Evolutionary conservation across 2,113 vertebrate genomes (phyloP).

Genomic region (Burhinus bistriatus): DNA sequence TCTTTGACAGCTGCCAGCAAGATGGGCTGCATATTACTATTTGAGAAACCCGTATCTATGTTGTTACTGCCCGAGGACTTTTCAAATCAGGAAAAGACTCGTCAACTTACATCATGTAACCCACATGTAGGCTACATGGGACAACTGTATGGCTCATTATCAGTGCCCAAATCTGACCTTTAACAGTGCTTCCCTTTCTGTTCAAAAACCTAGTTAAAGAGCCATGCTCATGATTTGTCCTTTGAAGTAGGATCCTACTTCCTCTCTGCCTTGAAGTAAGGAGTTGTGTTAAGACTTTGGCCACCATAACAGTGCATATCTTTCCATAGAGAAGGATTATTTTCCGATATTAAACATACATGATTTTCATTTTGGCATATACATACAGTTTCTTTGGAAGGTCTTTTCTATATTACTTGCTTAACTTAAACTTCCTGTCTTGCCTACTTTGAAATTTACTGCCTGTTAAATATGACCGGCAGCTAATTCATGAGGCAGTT

Average conservation of each 20-base stretch:
- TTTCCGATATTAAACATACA: background rate
- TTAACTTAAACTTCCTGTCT: background rate
- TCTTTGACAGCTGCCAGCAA: background rate
- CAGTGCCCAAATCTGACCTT: background rate
- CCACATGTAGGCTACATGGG: background rate
- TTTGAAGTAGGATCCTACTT: background rate
- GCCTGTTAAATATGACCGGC: background rate
- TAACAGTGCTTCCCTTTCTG: background rate
- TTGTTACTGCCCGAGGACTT: background rate
- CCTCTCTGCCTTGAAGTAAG: background rate
- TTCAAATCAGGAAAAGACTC: background rate
- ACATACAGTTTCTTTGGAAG: background rate
- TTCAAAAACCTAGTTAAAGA: background rate
- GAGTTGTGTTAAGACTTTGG: background rate
- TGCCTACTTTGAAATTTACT: background rate
- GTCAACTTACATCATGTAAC: background rate
- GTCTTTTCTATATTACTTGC: background rate
- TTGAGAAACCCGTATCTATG: background rate
- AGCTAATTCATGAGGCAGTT: background rate
- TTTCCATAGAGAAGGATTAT: background rate
- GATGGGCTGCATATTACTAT: background rate
- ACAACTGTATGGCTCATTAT: background rate
- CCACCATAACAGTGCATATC: rapidly evolving
- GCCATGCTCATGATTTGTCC: background rate
- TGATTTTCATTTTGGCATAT: background rate